Evolutionary conservation across 1,140 invertebrate genomes (phyloP).

Genomic region (Ptiloglossa arizonensis): DNA sequence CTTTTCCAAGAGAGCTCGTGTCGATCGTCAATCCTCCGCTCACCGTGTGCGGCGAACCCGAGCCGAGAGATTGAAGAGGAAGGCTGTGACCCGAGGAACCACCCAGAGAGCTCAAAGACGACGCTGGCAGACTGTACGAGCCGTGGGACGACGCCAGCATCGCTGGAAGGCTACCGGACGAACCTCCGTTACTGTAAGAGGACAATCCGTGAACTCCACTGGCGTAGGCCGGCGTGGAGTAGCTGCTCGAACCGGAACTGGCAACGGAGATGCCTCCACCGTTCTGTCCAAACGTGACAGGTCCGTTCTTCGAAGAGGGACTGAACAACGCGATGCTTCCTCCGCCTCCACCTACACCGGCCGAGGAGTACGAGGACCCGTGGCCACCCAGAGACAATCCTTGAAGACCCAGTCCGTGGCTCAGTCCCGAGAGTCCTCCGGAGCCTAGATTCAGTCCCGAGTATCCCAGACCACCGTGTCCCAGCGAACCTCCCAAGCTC

Average conservation of each 20-base stretch:
- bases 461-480: constrained; percentile 61
- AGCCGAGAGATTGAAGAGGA: constrained; percentile 41
- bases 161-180: constrained; percentile 54
- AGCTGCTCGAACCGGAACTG: constrained; percentile 9
- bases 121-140: constrained; percentile 39
- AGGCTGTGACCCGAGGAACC: constrained; percentile 52
- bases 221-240: constrained; percentile 37
- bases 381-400: constrained; percentile 57
- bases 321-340: constrained; percentile 55
- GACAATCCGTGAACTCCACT: constrained; percentile 62
- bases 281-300: constrained; percentile 73
- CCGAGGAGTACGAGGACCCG: constrained; percentile 48
- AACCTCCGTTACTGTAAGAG: constrained; percentile 49
- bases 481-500: constrained; percentile 46
- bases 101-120: constrained; percentile 30
- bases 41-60: constrained; percentile 64
- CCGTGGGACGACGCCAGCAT: constrained; percentile 52
- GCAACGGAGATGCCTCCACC: constrained; percentile 22
- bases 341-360: constrained; percentile 20
- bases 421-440: constrained; percentile 60
- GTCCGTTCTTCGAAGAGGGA: constrained; percentile 73
- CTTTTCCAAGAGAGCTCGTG: constrained; percentile 49
- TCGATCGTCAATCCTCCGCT: constrained; percentile 69
- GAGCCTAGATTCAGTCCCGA: constrained; percentile 51
- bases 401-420: constrained; percentile 57